Conservation (phyloP, 2,888 invertebrate species). For the Bellardia bayeri region DNA sequence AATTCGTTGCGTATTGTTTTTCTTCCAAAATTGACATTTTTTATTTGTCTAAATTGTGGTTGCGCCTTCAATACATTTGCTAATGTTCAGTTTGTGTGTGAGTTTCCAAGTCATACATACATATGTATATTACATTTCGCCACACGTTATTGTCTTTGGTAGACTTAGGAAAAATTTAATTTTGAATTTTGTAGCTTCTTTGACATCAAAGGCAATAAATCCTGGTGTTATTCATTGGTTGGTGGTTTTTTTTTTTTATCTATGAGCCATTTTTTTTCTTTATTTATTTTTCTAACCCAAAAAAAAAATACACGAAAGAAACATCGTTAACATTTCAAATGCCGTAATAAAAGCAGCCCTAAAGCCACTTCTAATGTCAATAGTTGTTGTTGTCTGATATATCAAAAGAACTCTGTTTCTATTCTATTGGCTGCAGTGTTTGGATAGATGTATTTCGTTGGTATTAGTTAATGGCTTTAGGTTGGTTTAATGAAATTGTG, state of each 20-base stretch:
- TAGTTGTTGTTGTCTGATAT: conserved; percentile 21
- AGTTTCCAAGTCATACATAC: conserved; percentile 23
- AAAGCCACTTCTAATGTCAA: conserved; percentile 62
- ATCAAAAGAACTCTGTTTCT: neutral
- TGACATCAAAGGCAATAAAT: conserved; percentile 72
- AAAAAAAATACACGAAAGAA: conserved; percentile 34
- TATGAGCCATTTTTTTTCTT: neutral
- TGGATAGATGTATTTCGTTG: neutral
- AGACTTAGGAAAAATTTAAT: conserved; percentile 65
- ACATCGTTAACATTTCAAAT: conserved; percentile 52
- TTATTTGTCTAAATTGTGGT: conserved; percentile 32
- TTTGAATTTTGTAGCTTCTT: conserved; percentile 68
- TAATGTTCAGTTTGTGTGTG: conserved; percentile 4
- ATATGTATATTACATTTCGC: conserved; percentile 53
- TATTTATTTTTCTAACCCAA: conserved; percentile 49
- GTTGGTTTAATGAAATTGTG: neutral
- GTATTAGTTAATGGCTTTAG: neutral
- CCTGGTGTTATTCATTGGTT: conserved; percentile 40
- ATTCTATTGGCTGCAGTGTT: neutral
- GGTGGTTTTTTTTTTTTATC: neutral
- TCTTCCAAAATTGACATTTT: conserved; percentile 30
- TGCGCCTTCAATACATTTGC: conserved; percentile 22
- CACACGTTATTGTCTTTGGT: conserved; percentile 41
- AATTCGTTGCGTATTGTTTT: neutral
- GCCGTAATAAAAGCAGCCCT: conserved; percentile 42